Base-by-base conservation (phyloP, 2,888 invertebrate genomes). In the Graphium colonna region DNA sequence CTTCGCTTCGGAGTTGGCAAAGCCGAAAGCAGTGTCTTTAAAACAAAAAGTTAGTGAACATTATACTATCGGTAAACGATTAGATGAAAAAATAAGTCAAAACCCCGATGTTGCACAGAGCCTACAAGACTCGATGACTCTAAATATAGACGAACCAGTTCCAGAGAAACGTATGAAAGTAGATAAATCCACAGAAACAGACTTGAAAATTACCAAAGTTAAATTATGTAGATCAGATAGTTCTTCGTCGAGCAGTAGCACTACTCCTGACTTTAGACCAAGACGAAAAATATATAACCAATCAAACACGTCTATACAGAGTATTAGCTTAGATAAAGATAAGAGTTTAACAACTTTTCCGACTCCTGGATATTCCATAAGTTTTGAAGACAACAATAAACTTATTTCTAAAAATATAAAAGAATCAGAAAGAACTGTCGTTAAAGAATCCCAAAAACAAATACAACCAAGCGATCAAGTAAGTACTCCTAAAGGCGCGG, bases 41-140 rank as follows among this genome's bases (percentile, higher is more conserved):
- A 79, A 82, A 62, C 86, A 86, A 62, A 84, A 79, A 75, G 71
- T 86, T 12, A 73, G 74, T 63, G 74, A 78, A 65, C 77, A 79
- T 63, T 85, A 82, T 59, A 59, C 63, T 1, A 65, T 78, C 18
- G 79, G 75, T 1, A 85, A 85, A 63, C 77, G 72, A 59, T 62
- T 83, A 33, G 82, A 86, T 65, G 70, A 75, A 55, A 70, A 73
- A 54, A 64, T 85, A 44, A 59, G 62, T 7, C 66, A 73, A 33
- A 64, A 69, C 41, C 31, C 39, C n/a, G 51, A 52, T 28, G 47
- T 51, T 3, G 28, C 44, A 1, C 43, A 52, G 38, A 51, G 57
- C 16, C 41, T 51, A 18, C 42, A 53, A 56, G 31, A 40, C 1
- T 26, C 4, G n/a, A n/a, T n/a, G n/a, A n/a, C n/a, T n/a, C n/a